phyloP scores from a whole-genome alignment of 2,113 vertebrate genomes.

The Pelmatolapia mariae region DNA sequence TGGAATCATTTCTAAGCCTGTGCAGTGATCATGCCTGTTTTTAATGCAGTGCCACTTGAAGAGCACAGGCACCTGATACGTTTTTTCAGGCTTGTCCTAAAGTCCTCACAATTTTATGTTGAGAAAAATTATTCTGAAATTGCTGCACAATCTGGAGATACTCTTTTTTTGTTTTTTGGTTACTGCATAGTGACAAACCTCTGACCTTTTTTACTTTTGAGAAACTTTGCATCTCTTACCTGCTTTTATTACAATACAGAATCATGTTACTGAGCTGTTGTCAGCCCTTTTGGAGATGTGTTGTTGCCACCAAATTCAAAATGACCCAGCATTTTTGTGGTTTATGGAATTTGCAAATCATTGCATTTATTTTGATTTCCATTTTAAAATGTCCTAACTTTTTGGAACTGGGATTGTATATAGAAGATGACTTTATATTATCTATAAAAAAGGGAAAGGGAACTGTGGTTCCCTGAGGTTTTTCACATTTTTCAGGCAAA shows the following conservation, averaged over 20 bases:
- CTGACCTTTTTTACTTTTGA: neutral
- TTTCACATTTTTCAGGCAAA: neutral
- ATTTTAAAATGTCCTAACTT: neutral
- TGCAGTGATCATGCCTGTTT: neutral
- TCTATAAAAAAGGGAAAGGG: neutral
- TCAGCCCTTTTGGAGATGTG: neutral
- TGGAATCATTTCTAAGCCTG: neutral
- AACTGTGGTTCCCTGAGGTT: neutral
- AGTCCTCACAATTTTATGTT: neutral
- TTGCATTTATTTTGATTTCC: neutral
- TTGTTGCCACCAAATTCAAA: neutral
- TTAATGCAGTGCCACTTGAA: neutral
- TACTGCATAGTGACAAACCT: neutral
- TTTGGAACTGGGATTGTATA: neutral
- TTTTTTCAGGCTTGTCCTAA: neutral
- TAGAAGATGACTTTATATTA: neutral
- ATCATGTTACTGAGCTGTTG: neutral
- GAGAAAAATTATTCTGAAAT: neutral
- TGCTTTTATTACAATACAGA: neutral
- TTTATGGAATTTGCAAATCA: neutral
- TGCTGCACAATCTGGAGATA: neutral
- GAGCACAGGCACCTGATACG: rapidly evolving
- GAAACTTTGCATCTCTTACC: neutral
- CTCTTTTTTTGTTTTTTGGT: neutral
- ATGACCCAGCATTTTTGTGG: neutral